These are phyloP conservation scores for Entomobrya proxima DNA, from an alignment of 2,888 invertebrate genomes.

Conservation along the genomic window DNA sequence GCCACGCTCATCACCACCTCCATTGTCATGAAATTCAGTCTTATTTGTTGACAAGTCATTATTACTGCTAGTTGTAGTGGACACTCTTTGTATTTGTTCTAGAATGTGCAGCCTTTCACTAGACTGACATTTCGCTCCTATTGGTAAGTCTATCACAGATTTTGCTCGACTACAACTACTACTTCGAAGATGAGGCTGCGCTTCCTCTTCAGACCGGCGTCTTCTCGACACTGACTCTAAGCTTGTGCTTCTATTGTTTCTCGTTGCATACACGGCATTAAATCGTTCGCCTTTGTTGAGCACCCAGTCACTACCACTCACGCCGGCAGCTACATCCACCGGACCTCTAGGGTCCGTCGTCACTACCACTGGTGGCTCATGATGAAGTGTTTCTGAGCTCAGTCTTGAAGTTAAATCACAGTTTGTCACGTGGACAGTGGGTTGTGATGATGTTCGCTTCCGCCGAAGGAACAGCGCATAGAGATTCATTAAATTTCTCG, in stretches of 20 bases:
- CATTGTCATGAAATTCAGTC: neutral
- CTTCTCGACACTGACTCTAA: slow-evolving; percentile 46
- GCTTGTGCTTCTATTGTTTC: slow-evolving; percentile 39
- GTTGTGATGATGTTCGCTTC: slow-evolving; percentile 49
- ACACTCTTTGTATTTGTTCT: neutral
- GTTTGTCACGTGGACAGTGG: slow-evolving; percentile 46
- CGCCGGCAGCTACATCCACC: neutral
- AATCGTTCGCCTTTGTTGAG: neutral
- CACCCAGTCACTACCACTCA: slow-evolving; percentile 20
- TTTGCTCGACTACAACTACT: slow-evolving; percentile 25
- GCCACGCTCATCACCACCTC: slow-evolving; percentile 1
- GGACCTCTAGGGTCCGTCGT: slow-evolving; percentile 14
- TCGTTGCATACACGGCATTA: neutral
- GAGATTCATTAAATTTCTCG: slow-evolving; percentile 69
- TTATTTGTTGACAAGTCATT: neutral
- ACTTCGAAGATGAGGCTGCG: neutral
- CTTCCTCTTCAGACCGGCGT: slow-evolving; percentile 29
- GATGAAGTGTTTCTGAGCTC: slow-evolving; percentile 16
- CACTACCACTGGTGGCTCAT: neutral
- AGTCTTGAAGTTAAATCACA: slow-evolving; percentile 62
- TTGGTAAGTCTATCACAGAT: slow-evolving; percentile 52
- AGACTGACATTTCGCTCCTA: slow-evolving; percentile 6
- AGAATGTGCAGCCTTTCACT: slow-evolving; percentile 38
- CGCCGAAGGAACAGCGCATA: slow-evolving; percentile 67
- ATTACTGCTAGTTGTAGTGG: neutral